phyloP scores from a whole-genome alignment of 2,888 invertebrate species.

The Periphyllus acericola region DNA sequence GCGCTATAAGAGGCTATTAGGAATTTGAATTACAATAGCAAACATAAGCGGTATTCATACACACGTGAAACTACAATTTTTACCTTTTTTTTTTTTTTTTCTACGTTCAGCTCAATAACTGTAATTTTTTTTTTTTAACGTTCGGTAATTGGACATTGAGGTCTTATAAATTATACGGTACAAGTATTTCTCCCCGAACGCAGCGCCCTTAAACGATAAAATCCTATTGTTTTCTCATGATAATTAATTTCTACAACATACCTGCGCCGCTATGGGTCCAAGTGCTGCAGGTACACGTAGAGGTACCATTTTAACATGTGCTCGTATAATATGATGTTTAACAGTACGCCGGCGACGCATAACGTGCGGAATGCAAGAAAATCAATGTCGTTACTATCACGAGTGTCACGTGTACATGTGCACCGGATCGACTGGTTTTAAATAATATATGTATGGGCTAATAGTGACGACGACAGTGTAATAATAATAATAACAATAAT shows the following conservation, averaged over 20 bases:
- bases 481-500: no score
- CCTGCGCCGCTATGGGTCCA: no score
- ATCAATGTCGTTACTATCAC: not conserved
- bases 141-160: conserved; percentile 18
- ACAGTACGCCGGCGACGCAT: no score
- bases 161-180: not conserved
- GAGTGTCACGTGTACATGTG: not conserved
- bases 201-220: not conserved
- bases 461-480: not conserved
- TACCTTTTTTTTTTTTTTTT: not conserved
- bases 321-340: no score
- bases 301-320: no score
- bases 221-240: not conserved
- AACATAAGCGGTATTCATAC: not conserved
- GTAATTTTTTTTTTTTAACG: conserved; percentile 5
- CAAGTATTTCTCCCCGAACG: not conserved
- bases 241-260: not conserved
- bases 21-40: not conserved
- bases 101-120: not conserved
- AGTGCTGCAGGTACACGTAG: no score
- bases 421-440: not conserved
- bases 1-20: not conserved
- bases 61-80: not conserved
- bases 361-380: not conserved
- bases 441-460: not conserved